Evolutionary conservation across 2,113 vertebrate species (phyloP).

Genomic region (Pelecanus crispus): DNA sequence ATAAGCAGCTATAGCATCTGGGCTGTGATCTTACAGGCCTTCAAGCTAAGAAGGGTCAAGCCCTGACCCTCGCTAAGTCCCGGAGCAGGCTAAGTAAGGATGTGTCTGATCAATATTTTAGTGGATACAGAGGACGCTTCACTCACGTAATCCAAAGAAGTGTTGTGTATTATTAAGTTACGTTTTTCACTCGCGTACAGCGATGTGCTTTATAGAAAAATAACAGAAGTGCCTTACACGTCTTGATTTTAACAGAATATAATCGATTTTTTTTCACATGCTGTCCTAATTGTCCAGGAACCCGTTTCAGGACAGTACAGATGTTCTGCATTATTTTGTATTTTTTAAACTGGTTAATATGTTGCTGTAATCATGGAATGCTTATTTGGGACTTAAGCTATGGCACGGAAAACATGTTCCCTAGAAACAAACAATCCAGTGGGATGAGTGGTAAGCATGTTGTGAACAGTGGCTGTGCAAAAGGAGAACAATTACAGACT

Average conservation of each 20-base stretch:
- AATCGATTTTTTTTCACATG: accelerated
- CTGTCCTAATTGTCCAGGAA: neutral
- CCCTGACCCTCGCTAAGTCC: neutral
- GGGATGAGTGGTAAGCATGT: neutral
- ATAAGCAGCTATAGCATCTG: neutral
- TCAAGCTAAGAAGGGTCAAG: neutral
- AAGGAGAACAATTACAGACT: neutral
- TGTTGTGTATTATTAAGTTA: neutral
- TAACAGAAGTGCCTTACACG: neutral
- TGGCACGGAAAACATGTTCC: neutral
- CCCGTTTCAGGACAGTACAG: neutral
- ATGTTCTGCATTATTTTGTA: neutral
- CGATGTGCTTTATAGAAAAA: neutral
- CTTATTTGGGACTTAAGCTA: neutral
- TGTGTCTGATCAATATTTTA: neutral
- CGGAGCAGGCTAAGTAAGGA: neutral
- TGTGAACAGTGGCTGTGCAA: neutral
- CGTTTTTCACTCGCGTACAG: neutral
- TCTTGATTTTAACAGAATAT: neutral
- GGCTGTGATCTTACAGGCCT: neutral
- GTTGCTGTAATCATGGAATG: neutral
- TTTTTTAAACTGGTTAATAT: neutral
- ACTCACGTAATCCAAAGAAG: accelerated
- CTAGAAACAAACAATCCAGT: neutral
- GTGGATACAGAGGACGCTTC: neutral